A percentile compares a stretch with the other conserved stretches of the same genome.
Conservation (phyloP, 2,888 invertebrate genomes). For the Anoncus sp. region DNA sequence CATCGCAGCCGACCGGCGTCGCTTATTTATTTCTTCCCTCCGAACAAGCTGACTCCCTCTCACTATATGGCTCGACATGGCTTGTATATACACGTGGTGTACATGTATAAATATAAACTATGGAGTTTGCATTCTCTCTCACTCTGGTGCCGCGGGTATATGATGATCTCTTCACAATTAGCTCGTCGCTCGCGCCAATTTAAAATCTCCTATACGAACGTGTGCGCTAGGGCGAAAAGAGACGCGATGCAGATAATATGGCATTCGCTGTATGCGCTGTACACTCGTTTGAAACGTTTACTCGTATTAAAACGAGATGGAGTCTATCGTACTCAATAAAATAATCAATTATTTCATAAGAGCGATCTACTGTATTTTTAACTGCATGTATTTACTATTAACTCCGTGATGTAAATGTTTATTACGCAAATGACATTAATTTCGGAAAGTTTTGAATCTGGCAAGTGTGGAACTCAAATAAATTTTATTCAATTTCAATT, state of each 20-base stretch:
- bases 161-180: conserved; percentile 52
- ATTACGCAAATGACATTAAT: too few species aligned
- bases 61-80: conserved; percentile 1
- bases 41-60: too few species aligned
- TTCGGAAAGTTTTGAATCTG: too few species aligned
- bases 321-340: too few species aligned
- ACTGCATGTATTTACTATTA: too few species aligned
- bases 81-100: not conserved
- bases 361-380: too few species aligned
- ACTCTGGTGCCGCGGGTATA: conserved; percentile 22
- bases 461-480: too few species aligned
- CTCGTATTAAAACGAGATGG: too few species aligned
- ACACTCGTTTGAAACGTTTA: not conserved
- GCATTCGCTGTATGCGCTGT: not conserved
- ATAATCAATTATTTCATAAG: too few species aligned
- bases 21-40: conserved; percentile 64
- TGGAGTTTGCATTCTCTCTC: conserved; percentile 25
- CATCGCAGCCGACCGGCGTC: conserved; percentile 54
- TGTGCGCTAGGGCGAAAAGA: conserved; percentile 22
- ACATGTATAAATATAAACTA: conserved; percentile 18
- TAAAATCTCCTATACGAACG: conserved; percentile 40
- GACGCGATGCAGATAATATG: conserved; percentile 7
- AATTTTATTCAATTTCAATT: too few species aligned
- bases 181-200: conserved; percentile 59
- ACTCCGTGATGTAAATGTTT: too few species aligned